Conservation (phyloP, 2,113 vertebrate species). For the Chlorocebus sabaeus region DNA sequence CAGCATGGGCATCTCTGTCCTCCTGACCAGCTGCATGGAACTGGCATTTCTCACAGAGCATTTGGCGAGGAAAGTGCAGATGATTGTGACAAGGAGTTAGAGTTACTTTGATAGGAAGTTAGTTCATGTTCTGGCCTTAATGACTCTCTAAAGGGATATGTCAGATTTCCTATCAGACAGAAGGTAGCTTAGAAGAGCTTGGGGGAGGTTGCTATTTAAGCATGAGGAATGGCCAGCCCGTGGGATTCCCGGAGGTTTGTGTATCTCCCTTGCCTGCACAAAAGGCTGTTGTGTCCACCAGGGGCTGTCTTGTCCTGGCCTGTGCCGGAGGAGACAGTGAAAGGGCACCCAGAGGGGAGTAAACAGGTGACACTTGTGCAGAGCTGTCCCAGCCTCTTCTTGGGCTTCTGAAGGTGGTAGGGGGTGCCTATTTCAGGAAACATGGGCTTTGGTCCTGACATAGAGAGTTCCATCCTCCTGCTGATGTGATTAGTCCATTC, state of each 20-base stretch:
- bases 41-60: background rate
- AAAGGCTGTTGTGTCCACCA: background rate
- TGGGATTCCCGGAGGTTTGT: background rate
- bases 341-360: background rate
- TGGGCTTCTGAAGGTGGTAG: background rate
- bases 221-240: background rate
- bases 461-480: background rate
- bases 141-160: background rate
- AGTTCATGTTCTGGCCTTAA: background rate
- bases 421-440: background rate
- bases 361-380: background rate
- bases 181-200: background rate
- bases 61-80: background rate
- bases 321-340: accelerated
- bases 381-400: background rate
- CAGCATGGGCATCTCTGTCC: background rate
- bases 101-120: no score
- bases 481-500: no score
- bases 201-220: background rate
- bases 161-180: background rate
- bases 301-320: background rate
- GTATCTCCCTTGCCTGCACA: background rate
- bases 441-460: background rate
- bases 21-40: background rate
- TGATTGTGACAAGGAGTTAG: background rate